These are phyloP conservation scores for Lutraria lutraria DNA, from an alignment of 2,888 invertebrate species.

Conservation along the genomic window DNA sequence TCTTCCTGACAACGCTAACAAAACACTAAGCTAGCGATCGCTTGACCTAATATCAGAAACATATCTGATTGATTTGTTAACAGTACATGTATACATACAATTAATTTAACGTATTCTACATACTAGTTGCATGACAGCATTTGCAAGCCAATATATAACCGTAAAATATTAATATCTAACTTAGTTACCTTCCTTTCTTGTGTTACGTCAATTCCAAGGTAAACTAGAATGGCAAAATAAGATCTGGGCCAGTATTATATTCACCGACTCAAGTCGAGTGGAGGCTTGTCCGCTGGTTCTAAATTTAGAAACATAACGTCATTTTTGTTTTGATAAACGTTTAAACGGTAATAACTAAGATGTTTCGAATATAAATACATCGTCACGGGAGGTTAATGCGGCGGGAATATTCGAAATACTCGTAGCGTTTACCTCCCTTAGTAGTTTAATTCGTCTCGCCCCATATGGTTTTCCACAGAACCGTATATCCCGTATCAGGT, in stretches of 20 bases:
- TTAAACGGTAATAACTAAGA: no score
- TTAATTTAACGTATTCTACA: background rate
- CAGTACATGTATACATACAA: background rate
- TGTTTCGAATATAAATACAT: no score
- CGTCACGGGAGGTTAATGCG: no score
- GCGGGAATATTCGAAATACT: no score
- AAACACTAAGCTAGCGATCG: no score
- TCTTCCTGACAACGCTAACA: no score
- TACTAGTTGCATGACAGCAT: background rate
- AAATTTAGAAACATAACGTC: slow-evolving; percentile 19
- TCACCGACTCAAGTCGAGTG: background rate
- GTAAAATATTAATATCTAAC: background rate
- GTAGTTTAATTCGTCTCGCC: no score
- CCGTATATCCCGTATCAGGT: no score
- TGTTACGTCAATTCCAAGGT: background rate
- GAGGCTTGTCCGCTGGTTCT: background rate
- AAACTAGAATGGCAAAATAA: background rate
- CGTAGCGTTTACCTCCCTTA: no score
- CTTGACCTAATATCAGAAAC: no score
- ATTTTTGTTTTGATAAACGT: slow-evolving; percentile 2
- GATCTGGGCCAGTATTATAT: background rate
- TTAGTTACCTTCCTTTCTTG: background rate
- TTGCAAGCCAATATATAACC: background rate
- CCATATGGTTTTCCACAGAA: no score
- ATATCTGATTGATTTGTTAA: no score